Conservation (phyloP, 2,888 invertebrate genomes). For the Drosophila atripex region DNA sequence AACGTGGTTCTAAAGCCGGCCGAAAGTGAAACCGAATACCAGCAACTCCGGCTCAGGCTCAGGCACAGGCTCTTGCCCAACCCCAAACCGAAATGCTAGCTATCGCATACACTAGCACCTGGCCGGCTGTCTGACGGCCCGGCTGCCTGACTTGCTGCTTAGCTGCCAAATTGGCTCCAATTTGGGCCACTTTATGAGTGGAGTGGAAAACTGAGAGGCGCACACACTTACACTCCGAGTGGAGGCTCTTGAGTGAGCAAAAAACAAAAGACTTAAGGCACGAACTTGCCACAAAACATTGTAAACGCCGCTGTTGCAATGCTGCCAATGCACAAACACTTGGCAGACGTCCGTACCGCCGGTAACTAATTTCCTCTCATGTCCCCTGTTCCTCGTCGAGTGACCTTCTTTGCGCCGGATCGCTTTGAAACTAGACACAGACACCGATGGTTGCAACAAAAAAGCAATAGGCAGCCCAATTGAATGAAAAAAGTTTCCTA, state of each 20-base stretch:
- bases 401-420: slow-evolving; percentile 65
- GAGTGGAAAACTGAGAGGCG: slow-evolving; percentile 9
- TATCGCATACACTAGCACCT: slow-evolving; percentile 30
- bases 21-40: slow-evolving; percentile 71
- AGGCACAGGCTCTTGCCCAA: slow-evolving; percentile 63
- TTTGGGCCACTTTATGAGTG: slow-evolving; percentile 32
- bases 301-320: slow-evolving; percentile 58
- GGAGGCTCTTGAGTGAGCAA: slow-evolving; percentile 35
- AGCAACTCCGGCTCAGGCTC: slow-evolving; percentile 23
- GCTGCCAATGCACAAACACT: slow-evolving; percentile 41
- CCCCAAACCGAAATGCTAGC: slow-evolving; percentile 31
- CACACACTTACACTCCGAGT: slow-evolving; percentile 13
- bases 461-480: slow-evolving; percentile 24
- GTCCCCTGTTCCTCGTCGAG: slow-evolving; percentile 4
- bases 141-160: not conserved
- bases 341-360: slow-evolving; percentile 24
- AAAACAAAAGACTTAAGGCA: slow-evolving; percentile 77
- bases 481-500: not conserved
- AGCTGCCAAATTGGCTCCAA: slow-evolving; percentile 40
- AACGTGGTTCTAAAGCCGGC: slow-evolving; percentile 68
- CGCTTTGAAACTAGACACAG: slow-evolving; percentile 27
- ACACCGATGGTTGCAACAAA: slow-evolving; percentile 30
- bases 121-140: slow-evolving; percentile 17
- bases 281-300: slow-evolving; percentile 69
- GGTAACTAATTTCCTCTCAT: not conserved